Conservation (phyloP, 2,888 invertebrate genomes). For the Drosophila incognita region DNA sequence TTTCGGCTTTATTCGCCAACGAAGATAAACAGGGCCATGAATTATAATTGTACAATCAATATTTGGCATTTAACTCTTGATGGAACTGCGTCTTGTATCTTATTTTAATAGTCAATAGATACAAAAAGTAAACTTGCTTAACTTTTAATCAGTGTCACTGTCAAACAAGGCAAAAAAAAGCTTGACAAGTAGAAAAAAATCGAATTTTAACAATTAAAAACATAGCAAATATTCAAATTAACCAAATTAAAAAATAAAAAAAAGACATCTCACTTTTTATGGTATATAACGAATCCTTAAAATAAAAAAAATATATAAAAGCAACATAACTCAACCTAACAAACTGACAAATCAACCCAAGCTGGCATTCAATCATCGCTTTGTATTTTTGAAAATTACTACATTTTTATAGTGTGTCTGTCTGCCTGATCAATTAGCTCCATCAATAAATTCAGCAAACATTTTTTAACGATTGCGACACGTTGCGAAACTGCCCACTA, state of each 20-base stretch:
- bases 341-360: neutral
- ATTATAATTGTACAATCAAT: constrained; percentile 33
- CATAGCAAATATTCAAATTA: neutral
- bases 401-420: constrained; percentile 8
- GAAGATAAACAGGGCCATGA: constrained; percentile 30
- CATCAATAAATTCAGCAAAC: constrained; percentile 20
- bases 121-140: constrained; percentile 6
- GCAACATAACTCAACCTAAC: neutral
- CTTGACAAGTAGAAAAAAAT: neutral
- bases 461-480: constrained; percentile 4
- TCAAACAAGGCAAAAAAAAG: neutral
- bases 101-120: constrained; percentile 27
- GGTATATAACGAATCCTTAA: neutral
- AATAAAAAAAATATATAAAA: neutral
- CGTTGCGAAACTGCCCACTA: neutral
- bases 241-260: neutral
- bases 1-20: constrained; percentile 32
- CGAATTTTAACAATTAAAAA: neutral
- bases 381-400: constrained; percentile 11
- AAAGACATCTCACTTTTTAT: neutral
- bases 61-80: constrained; percentile 30
- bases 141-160: neutral
- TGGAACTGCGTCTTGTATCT: constrained; percentile 16
- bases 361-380: neutral
- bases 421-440: constrained; percentile 35